These are phyloP conservation scores for Telenomus remus DNA, from an alignment of 1,140 invertebrate species.

Conservation along the genomic window DNA sequence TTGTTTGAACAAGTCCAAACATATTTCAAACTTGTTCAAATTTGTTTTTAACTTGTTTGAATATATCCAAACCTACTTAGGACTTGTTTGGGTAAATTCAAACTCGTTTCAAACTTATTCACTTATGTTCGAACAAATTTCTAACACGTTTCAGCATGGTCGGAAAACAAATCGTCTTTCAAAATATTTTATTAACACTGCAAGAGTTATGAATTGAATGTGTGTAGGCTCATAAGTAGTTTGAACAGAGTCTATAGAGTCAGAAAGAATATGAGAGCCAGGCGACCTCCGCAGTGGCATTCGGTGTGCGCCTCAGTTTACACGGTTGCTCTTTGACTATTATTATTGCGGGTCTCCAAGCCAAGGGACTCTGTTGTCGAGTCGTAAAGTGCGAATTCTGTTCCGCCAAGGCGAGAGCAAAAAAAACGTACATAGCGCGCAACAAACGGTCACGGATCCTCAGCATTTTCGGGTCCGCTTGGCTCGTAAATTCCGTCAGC, in stretches of 20 bases:
- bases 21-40: no score
- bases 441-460: slow-evolving; percentile 45
- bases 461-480: slow-evolving; percentile 48
- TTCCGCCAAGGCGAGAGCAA: slow-evolving; percentile 53
- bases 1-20: no score
- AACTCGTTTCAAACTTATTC: no score
- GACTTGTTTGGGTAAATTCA: no score
- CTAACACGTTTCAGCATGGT: no score
- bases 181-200: no score
- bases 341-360: slow-evolving; percentile 57
- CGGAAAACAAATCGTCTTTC: no score
- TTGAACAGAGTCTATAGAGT: slow-evolving; percentile 51
- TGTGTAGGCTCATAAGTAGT: not conserved
- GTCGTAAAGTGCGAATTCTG: slow-evolving; percentile 61
- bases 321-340: slow-evolving; percentile 58
- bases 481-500: slow-evolving; percentile 49
- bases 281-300: slow-evolving; percentile 50
- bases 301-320: slow-evolving; percentile 41
- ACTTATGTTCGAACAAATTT: no score
- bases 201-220: no score
- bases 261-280: slow-evolving; percentile 49
- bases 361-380: slow-evolving; percentile 59
- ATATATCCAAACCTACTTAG: no score
- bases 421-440: slow-evolving; percentile 54
- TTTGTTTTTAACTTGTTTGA: no score